Evolutionary conservation across 2,888 invertebrate genomes (phyloP), one percentile per base, ranked within the genome.

Genomic region (Monoplex corrugatus): DNA sequence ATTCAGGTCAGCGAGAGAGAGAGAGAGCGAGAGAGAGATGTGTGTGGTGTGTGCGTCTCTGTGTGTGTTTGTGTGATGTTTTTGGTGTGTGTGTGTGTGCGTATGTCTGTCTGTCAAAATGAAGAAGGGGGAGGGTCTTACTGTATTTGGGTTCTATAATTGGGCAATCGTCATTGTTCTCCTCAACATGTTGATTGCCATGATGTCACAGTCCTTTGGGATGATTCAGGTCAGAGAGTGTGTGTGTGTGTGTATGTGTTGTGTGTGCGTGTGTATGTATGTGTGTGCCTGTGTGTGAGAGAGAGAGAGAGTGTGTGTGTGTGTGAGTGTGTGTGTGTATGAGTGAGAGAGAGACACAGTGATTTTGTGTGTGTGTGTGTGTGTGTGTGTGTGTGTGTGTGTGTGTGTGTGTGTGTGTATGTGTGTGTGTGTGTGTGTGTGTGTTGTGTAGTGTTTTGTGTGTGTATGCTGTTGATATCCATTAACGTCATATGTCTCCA

Each of bases 161-260:
- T 95, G 96, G 90, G 95, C 96, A 80, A 96, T 96, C 85, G 96
- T 95, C 93, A 97, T 97, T 97, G 97, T 97, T 0, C 95, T 96
- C 90, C 96, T 96, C 89, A 96, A 96, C 93, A 96, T 96, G 96
- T 95, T 96, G 75, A 96, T 96, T 90, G 96, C 96, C 90, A 96
- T 96, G 96, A 96, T 96, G 96, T 96, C 96, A 45, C 97, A 97
- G 90, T 97, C 97, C 0, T 97, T 97, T 93, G 97, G 97, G 95
- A 96, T 97, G 92, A 97, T 97, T 63, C 92, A 94, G 83, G 94
- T 94, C 68, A 86, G 89, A n/a, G 90, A 38, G 68, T 23, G 82
- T n/a, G 10, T 44, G 8, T 8, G 50, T 50, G 50, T 50, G 50
- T 50, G 50, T 50, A 19, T 50, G 50, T 50, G 50, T 50, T 8